A percentile compares a stretch with the other conserved stretches of the same genome.
These are phyloP conservation scores for Zophobas atratus DNA, from an alignment of 1,140 invertebrate species.

Conservation along the genomic window DNA sequence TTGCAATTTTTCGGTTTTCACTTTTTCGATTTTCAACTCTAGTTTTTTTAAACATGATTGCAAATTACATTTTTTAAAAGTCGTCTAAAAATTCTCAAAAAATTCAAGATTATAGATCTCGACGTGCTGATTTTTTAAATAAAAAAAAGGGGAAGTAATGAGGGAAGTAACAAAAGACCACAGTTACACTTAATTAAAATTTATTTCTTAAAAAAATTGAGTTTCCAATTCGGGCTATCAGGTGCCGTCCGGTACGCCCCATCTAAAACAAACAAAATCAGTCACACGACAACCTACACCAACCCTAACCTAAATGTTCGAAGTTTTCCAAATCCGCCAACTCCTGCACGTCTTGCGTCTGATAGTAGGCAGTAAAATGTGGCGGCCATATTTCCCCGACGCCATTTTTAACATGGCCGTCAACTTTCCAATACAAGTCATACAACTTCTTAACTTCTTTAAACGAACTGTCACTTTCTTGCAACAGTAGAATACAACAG, in stretches of 20 bases:
- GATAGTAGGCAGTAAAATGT: conserved; percentile 12
- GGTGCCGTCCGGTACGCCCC: conserved; percentile 5
- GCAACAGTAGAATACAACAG: conserved; percentile 38
- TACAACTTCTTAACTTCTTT: not conserved
- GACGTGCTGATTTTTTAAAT: no score
- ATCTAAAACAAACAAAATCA: conserved; percentile 13
- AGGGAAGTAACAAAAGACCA: no score
- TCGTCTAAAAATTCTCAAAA: no score
- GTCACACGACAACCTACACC: not conserved
- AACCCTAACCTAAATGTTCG: conserved; percentile 28
- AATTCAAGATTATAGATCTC: no score
- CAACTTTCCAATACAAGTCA: conserved; percentile 11
- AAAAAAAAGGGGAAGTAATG: no score
- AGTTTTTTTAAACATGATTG: no score
- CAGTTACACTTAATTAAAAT: no score
- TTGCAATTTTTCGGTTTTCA: no score
- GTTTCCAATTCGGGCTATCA: no score
- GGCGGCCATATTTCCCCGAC: conserved; percentile 24
- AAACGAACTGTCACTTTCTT: conserved; percentile 7
- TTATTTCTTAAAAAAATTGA: no score
- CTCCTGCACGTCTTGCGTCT: not conserved
- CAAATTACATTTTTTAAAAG: no score
- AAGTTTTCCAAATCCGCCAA: conserved; percentile 42
- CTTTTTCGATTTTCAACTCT: no score
- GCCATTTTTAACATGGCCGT: not conserved